A percentile compares a stretch with the other conserved stretches of the same genome.
Conservation (phyloP, 2,113 vertebrate species). For the Aegypius monachus region DNA sequence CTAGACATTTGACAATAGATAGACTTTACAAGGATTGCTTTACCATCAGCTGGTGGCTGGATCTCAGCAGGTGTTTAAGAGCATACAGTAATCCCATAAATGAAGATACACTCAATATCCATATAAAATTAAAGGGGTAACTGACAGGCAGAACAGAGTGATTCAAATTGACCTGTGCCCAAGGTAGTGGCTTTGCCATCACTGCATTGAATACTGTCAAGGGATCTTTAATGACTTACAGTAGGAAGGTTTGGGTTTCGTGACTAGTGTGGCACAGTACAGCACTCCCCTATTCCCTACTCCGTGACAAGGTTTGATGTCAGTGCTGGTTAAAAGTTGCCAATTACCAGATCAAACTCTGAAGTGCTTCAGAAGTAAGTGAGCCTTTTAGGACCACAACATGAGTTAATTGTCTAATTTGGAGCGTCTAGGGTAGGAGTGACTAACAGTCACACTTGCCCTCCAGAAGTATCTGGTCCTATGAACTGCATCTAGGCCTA, state of each 20-base stretch:
- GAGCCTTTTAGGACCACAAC: background rate
- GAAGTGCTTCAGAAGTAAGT: background rate
- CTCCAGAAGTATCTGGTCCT: background rate
- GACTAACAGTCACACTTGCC: rapidly evolving
- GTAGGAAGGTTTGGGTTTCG: background rate
- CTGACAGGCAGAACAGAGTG: background rate
- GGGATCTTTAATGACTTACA: background rate
- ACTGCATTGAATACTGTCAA: background rate
- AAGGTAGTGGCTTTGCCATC: background rate
- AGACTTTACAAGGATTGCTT: background rate
- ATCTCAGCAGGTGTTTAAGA: background rate
- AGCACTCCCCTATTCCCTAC: background rate
- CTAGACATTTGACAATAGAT: background rate
- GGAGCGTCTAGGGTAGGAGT: background rate
- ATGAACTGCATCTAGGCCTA: background rate
- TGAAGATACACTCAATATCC: background rate
- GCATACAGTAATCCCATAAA: background rate
- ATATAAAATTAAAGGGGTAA: background rate
- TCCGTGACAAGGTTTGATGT: background rate
- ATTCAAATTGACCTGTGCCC: background rate
- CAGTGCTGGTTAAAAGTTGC: background rate
- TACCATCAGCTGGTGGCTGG: background rate
- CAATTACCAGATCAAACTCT: background rate
- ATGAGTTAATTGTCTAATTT: background rate
- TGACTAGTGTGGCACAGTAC: background rate